Base-by-base conservation (phyloP, 2,888 invertebrate genomes). In the Carterocephalus palaemon region DNA sequence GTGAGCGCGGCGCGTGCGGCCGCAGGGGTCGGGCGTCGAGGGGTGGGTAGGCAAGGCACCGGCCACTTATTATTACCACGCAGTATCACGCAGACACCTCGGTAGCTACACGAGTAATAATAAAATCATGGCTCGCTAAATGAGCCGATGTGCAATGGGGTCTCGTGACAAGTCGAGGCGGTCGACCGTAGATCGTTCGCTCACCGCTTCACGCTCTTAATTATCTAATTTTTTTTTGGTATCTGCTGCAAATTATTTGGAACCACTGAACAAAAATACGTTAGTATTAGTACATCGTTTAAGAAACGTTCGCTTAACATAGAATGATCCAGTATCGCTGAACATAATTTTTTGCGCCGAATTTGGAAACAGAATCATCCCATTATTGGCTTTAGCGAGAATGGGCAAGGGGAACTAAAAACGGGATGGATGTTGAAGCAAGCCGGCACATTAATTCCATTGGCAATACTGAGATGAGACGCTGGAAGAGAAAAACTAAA, bases 61-160 rank as follows among this genome's bases (percentile, higher is more conserved):
- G 70, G 70, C 71, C 73, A 73, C 75, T 78, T 78, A 78, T 79
- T 75, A 79, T 75, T 77, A 75, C 68, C 67, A 66, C 62, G 53
- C 53, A 47, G 58, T 54, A 53, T 53, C 62, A 54, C 59, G 54
- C 63, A 62, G 72, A 68, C 67, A 71, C 70, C 64, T 70, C 62
- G 58, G 67, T 70, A 66, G 64, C 36, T 56, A 55, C 40, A 57
- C 54, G 54, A 57, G 57, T 68, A 67, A 64, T 64, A 69, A 69
- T 66, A 70, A 63, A 57, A 65, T 55, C 57, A 52, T 45, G 54
- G 55, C 59, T 60, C 55, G 56, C 57, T 58, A 52, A 56, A 60
- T 57, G 51, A 39, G 46, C 34, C 52, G 49, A 55, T 42, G 16
- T 22, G 28, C 24, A 28, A 26, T 12, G 26, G 26, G 26, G 38